A percentile compares a stretch with the other conserved stretches of the same genome.
phyloP scores from a whole-genome alignment of 2,113 vertebrate species.

The Chrysemys picta region DNA sequence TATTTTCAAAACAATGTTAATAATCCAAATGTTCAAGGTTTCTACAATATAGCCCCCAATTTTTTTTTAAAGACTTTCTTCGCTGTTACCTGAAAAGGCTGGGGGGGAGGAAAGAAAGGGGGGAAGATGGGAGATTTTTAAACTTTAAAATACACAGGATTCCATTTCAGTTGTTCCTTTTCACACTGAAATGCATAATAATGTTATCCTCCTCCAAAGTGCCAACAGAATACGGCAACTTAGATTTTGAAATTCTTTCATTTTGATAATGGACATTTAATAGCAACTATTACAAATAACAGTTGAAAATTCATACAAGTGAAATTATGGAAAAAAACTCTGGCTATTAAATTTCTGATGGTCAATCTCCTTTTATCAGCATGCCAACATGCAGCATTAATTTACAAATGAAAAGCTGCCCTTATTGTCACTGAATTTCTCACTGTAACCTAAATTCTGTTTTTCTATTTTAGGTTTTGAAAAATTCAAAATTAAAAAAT shows the following conservation, averaged over 20 bases:
- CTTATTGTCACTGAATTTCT: constrained; percentile 32
- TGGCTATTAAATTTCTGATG: background rate
- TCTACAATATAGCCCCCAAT: constrained; percentile 39
- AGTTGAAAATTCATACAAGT: constrained; percentile 47
- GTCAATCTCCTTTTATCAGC: background rate
- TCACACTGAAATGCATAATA: background rate
- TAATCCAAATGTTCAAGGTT: constrained; percentile 35
- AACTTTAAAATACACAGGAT: constrained; percentile 44
- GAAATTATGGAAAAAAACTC: constrained; percentile 42
- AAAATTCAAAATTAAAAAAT: background rate
- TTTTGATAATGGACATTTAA: constrained; percentile 18
- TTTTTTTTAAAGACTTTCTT: constrained; percentile 24
- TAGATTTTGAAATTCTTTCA: constrained; percentile 26
- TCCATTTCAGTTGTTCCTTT: constrained; percentile 18
- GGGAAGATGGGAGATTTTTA: background rate
- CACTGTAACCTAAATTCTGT: background rate
- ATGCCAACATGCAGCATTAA: constrained; percentile 11
- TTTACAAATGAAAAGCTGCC: constrained; percentile 43
- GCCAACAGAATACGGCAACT: constrained; percentile 10
- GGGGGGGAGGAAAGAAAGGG: too few relatives aligned
- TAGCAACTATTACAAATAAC: constrained; percentile 36
- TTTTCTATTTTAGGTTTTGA: constrained; percentile 19
- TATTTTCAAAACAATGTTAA: constrained; percentile 50
- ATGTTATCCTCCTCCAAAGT: background rate
- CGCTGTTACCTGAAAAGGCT: background rate